A percentile compares a stretch with the other conserved stretches of the same genome.
These are phyloP conservation scores for Vandiemenella viatica DNA, from an alignment of 2,888 invertebrate genomes.

Conservation along the genomic window DNA sequence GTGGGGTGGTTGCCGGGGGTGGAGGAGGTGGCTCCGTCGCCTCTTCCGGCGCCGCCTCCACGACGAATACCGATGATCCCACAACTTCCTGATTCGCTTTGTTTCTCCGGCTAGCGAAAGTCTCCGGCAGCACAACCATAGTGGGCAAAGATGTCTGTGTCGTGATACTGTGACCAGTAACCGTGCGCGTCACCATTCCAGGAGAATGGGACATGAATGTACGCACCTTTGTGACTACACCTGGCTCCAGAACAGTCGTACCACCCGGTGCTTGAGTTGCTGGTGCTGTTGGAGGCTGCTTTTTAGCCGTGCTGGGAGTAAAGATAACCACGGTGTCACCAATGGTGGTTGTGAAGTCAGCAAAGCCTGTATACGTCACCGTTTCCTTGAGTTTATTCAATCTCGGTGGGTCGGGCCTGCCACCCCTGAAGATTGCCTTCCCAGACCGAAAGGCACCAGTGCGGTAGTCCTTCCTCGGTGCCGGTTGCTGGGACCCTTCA, in stretches of 20 bases:
- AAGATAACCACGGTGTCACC: constrained; percentile 85
- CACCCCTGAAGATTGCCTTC: constrained; percentile 30
- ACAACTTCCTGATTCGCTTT: neutral
- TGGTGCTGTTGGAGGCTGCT: too few relatives aligned
- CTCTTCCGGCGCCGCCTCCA: neutral
- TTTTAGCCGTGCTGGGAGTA: constrained; percentile 56
- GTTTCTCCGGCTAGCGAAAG: constrained; percentile 12
- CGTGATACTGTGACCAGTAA: constrained; percentile 28
- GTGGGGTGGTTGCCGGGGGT: constrained; percentile 13
- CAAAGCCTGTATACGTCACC: constrained; percentile 79
- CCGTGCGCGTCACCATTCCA: constrained; percentile 28
- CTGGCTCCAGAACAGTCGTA: constrained; percentile 33
- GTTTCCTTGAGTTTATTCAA: constrained; percentile 58
- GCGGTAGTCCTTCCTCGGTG: constrained; percentile 2
- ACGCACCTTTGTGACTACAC: constrained; percentile 27
- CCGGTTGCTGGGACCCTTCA: too few relatives aligned
- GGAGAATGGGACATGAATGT: constrained; percentile 30
- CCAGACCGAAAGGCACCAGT: constrained; percentile 28
- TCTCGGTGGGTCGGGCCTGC: constrained; percentile 31
- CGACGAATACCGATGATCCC: constrained; percentile 1
- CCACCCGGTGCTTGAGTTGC: constrained; percentile 34
- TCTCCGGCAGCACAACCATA: constrained; percentile 27
- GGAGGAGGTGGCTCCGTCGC: constrained; percentile 14
- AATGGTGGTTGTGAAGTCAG: constrained; percentile 82
- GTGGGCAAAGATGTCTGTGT: constrained; percentile 30